phyloP scores from a whole-genome alignment of 2,797 vertebrate genomes.

The Allobates femoralis region DNA sequence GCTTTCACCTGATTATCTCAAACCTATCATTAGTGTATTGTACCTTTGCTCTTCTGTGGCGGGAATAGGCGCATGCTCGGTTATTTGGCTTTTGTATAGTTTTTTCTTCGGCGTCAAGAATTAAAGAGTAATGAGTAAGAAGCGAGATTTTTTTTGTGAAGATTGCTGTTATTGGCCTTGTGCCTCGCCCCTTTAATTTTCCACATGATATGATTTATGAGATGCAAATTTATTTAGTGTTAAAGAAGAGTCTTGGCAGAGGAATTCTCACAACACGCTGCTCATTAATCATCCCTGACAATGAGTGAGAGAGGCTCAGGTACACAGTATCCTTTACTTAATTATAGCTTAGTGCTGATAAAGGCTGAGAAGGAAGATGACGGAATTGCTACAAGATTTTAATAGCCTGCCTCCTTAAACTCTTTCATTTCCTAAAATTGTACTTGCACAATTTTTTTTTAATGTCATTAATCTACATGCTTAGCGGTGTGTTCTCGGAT shows the following conservation, averaged over 20 bases:
- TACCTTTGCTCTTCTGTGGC: conserved; percentile 10
- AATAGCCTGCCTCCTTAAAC: conserved; percentile 29
- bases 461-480: conserved; percentile 7
- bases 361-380: conserved; percentile 55
- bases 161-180: conserved; percentile 41
- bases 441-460: conserved; percentile 15
- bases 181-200: conserved; percentile 59
- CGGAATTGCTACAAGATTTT: conserved; percentile 37
- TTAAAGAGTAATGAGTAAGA: neutral
- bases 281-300: conserved; percentile 88
- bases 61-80: neutral
- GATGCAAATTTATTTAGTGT: conserved; percentile 81
- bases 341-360: conserved; percentile 46
- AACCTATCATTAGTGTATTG: conserved; percentile 1
- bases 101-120: neutral
- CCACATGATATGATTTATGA: conserved; percentile 81
- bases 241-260: conserved; percentile 77
- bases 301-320: conserved; percentile 68
- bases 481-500: conserved; percentile 21
- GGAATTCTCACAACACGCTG: conserved; percentile 78
- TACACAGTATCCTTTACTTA: neutral
- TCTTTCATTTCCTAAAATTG: conserved; percentile 21
- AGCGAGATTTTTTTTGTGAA: neutral
- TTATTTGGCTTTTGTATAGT: neutral
- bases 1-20: neutral